Evolutionary conservation across 2,113 vertebrate genomes (phyloP).

Genomic region (Lophotis ruficrista): DNA sequence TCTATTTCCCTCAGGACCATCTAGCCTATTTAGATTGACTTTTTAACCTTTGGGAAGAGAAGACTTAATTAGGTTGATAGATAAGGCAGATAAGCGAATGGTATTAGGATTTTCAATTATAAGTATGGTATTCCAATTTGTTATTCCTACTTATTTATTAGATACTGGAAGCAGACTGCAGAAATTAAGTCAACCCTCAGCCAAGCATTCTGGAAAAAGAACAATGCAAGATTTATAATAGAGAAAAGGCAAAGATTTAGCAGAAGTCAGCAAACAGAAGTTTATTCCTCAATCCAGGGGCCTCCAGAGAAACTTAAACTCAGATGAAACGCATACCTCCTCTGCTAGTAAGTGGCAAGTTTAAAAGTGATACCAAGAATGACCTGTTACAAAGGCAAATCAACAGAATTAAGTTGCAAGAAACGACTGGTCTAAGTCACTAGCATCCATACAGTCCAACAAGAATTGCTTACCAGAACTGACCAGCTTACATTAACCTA

Average conservation of each 20-base stretch:
- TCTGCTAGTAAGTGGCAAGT: background rate
- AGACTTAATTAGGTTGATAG: conserved; percentile 54
- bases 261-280: background rate
- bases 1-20: background rate
- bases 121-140: background rate
- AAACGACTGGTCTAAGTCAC: background rate
- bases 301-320: background rate
- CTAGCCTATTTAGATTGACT: conserved; percentile 36
- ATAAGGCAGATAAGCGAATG: conserved; percentile 27
- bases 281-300: background rate
- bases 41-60: conserved; percentile 29
- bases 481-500: background rate
- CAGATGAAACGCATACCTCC: background rate
- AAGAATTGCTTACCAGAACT: background rate
- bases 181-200: conserved; percentile 14
- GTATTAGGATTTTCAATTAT: conserved; percentile 31
- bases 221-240: background rate
- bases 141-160: conserved; percentile 23
- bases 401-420: background rate
- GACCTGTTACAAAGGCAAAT: background rate
- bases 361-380: background rate
- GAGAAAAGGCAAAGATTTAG: background rate
- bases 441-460: background rate
- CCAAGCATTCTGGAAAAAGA: background rate
- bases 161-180: background rate